A percentile compares a stretch with the other conserved stretches of the same genome.
Conservation (phyloP, 2,113 vertebrate genomes). For the Alectura lathami region DNA sequence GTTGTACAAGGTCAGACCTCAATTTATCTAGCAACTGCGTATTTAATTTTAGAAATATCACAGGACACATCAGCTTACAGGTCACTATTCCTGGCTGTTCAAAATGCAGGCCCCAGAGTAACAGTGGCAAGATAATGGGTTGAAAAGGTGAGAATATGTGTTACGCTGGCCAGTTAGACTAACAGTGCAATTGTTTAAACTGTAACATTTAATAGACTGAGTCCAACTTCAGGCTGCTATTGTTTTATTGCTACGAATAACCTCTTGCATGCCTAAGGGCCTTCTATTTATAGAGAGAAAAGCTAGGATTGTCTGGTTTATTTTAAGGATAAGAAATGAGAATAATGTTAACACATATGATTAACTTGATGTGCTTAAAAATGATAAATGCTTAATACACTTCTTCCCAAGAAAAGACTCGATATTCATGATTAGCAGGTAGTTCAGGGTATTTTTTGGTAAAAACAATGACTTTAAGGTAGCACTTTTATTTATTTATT, state of each 20-base stretch:
- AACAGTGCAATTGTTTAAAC: slow-evolving; percentile 39
- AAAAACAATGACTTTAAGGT: not conserved
- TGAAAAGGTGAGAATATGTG: slow-evolving; percentile 80
- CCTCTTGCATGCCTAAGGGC: not conserved
- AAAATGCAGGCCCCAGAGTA: slow-evolving; percentile 74
- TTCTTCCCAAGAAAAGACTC: not conserved
- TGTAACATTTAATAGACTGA: not conserved
- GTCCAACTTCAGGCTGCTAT: not conserved
- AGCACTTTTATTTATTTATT: not conserved
- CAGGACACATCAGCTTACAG: slow-evolving; percentile 72
- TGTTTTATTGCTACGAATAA: slow-evolving; percentile 36
- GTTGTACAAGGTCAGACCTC: slow-evolving; percentile 82
- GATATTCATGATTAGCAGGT: not conserved
- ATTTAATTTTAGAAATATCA: slow-evolving; percentile 83
- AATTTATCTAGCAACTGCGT: slow-evolving; percentile 82
- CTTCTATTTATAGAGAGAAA: slow-evolving; percentile 48
- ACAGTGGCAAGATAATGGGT: slow-evolving; percentile 73
- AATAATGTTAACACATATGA: slow-evolving; percentile 7
- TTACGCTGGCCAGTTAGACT: slow-evolving; percentile 48
- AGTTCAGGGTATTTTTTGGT: not conserved
- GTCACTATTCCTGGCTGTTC: slow-evolving; percentile 68
- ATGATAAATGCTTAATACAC: not conserved
- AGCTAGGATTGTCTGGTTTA: slow-evolving; percentile 35
- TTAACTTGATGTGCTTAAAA: not conserved
- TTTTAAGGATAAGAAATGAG: slow-evolving; percentile 54